Evolutionary conservation across 2,113 vertebrate species (phyloP).

Genomic region (Etheostoma cragini): DNA sequence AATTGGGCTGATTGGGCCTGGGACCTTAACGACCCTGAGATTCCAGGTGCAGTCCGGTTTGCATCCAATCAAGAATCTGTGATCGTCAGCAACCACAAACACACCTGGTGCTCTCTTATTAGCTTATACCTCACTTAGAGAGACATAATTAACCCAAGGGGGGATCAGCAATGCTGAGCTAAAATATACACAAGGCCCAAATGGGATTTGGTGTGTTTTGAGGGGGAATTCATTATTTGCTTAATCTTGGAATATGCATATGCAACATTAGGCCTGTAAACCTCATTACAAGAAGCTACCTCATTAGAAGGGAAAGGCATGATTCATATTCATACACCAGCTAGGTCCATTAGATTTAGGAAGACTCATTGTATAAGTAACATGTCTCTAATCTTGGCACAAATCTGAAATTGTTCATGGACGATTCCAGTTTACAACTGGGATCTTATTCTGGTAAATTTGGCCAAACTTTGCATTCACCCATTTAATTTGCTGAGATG

Average conservation of each 20-base stretch:
- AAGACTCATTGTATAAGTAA: constrained; percentile 12
- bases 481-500: neutral
- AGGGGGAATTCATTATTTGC: constrained; percentile 44
- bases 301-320: constrained; percentile 45
- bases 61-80: constrained; percentile 62
- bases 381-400: constrained; percentile 8
- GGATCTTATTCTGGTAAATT: neutral
- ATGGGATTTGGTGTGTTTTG: constrained; percentile 48
- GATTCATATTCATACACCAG: constrained; percentile 26
- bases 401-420: neutral
- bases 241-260: constrained; percentile 54
- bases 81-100: constrained; percentile 64
- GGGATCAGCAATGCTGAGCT: constrained; percentile 51
- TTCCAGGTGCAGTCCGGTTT: constrained; percentile 50
- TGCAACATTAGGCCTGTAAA: constrained; percentile 36
- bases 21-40: constrained; percentile 45
- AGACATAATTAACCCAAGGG: constrained; percentile 64
- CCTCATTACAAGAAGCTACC: constrained; percentile 46
- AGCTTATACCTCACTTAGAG: constrained; percentile 49
- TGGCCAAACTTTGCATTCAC: neutral
- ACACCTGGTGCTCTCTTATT: constrained; percentile 73
- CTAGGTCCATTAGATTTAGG: constrained; percentile 6
- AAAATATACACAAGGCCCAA: constrained; percentile 51
- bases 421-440: neutral
- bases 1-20: constrained; percentile 31